Conservation (phyloP, 2,888 invertebrate genomes). For the Platerodrilus igneus region DNA sequence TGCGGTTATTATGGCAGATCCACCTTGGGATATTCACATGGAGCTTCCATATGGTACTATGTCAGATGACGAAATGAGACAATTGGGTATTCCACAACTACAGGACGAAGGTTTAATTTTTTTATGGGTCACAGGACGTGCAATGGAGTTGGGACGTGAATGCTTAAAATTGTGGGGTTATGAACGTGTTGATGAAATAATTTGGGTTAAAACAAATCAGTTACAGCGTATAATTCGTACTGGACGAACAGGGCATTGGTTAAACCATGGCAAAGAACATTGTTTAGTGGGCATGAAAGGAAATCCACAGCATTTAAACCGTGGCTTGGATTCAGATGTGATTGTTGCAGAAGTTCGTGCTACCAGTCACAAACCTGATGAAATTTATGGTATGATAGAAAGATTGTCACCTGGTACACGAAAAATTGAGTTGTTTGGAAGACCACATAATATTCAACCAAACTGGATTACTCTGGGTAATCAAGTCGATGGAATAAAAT, state of each 20-base stretch:
- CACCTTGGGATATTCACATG: conserved; percentile 99
- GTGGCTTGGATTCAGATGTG: conserved; percentile 95
- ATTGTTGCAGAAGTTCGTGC: conserved; percentile 97
- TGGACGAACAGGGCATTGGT: conserved; percentile 96
- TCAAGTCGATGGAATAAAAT: conserved; percentile 90
- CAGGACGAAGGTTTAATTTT: conserved; percentile 96
- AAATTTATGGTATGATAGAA: conserved; percentile 97
- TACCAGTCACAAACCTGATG: conserved; percentile 97
- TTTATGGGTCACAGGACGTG: conserved; percentile 96
- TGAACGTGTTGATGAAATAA: conserved; percentile 92
- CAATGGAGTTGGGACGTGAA: conserved; percentile 94
- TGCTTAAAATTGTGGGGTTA: conserved; percentile 97
- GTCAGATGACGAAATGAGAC: conserved; percentile 98
- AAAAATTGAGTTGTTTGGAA: conserved; percentile 94
- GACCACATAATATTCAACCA: conserved; percentile 96
- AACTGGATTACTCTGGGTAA: conserved; percentile 98
- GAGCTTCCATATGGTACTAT: conserved; percentile 97
- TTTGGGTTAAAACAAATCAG: conserved; percentile 99
- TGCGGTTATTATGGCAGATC: conserved; percentile 98
- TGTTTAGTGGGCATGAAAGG: conserved; percentile 97
- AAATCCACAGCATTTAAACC: conserved; percentile 82
- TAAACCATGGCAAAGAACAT: conserved; percentile 98
- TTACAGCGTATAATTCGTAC: conserved; percentile 94
- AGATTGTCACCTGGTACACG: conserved; percentile 92
- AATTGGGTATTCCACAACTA: conserved; percentile 86